phyloP scores from a whole-genome alignment of 2,888 invertebrate species.

The Steinernema scapterisci region DNA sequence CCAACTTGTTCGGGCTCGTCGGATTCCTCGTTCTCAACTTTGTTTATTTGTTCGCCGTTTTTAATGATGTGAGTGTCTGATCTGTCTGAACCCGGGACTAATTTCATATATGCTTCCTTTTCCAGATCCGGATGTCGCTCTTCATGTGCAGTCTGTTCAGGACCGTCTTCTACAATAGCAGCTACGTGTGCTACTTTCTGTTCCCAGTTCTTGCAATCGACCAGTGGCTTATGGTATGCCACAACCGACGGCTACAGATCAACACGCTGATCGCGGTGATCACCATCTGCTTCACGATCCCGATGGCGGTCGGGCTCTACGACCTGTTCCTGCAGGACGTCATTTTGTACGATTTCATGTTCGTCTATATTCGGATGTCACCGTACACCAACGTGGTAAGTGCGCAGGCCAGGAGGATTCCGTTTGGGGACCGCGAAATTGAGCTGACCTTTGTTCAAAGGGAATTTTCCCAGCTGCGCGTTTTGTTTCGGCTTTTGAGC shows the following conservation, averaged over 20 bases:
- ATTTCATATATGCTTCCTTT: constrained; percentile 7
- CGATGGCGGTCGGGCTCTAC: constrained; percentile 53
- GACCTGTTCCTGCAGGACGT: constrained; percentile 50
- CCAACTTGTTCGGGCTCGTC: constrained; percentile 48
- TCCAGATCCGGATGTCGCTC: constrained; percentile 44
- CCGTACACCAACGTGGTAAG: constrained; percentile 51
- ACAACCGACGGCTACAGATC: constrained; percentile 47
- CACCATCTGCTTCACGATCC: constrained; percentile 47
- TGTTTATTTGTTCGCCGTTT: constrained; percentile 46
- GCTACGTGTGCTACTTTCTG: constrained; percentile 50
- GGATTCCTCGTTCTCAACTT: constrained; percentile 50
- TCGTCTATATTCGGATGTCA: constrained; percentile 50
- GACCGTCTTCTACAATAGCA: constrained; percentile 50
- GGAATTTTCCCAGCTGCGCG: no score
- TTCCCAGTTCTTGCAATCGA: constrained; percentile 44
- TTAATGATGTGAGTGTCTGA: constrained; percentile 42
- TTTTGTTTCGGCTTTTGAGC: no score
- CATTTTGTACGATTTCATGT: constrained; percentile 51
- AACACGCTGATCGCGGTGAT: constrained; percentile 44
- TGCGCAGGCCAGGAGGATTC: not conserved
- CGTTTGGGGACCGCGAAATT: not conserved
- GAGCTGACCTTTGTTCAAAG: constrained; percentile 30
- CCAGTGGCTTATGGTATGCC: constrained; percentile 51
- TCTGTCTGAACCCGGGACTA: not conserved
- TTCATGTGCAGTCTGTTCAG: constrained; percentile 49